Percentiles rank a stretch among this genome's conserved stretches.
phyloP scores from a whole-genome alignment of 2,888 invertebrate genomes.

The Rhagophthalmus giganteus region DNA sequence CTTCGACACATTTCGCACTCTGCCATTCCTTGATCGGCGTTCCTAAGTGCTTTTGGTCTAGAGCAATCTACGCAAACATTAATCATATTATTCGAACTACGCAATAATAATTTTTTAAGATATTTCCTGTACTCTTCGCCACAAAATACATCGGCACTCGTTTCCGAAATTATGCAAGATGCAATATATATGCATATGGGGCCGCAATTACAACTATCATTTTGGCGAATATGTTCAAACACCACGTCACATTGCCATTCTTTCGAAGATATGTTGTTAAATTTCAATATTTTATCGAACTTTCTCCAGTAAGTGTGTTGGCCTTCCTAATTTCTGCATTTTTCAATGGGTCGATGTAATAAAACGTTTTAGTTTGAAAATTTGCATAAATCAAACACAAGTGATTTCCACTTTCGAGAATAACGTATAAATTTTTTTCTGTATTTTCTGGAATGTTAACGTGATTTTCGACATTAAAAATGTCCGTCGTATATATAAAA shows the following conservation, averaged over 20 bases:
- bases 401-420: background rate
- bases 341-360: slow-evolving; percentile 2
- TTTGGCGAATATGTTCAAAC: background rate
- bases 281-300: slow-evolving; percentile 2
- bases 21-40: slow-evolving; percentile 1
- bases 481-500: slow-evolving; percentile 1
- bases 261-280: background rate
- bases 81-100: background rate
- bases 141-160: background rate
- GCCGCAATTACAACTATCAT: too few species aligned
- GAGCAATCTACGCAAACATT: slow-evolving; percentile 2
- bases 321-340: slow-evolving; percentile 1
- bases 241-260: background rate
- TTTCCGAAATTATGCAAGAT: background rate
- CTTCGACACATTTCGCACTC: background rate
- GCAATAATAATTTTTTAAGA: background rate
- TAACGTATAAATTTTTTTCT: background rate
- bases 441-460: background rate
- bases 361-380: slow-evolving; percentile 1
- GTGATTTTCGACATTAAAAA: background rate
- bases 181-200: slow-evolving; percentile 2
- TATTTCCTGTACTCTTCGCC: background rate
- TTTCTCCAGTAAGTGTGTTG: background rate
- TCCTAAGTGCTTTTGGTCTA: background rate
- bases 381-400: slow-evolving; percentile 1